Evolutionary conservation across 2,888 invertebrate species (phyloP), one percentile per base, ranked within the genome.

Genomic region (Cabera pusaria): DNA sequence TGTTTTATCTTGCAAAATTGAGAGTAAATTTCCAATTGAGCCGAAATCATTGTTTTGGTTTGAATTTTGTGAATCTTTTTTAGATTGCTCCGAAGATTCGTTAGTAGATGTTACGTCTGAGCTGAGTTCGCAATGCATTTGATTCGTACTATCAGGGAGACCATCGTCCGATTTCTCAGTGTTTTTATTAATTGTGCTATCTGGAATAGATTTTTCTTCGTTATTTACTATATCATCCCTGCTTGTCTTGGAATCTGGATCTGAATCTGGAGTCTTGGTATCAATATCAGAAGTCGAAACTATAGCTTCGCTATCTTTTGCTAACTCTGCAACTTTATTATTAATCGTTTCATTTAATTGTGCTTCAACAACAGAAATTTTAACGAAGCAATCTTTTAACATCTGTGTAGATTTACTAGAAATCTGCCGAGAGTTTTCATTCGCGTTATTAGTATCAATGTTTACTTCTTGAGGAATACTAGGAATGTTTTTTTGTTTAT

Each of bases 1-100:
- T 1, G 81, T 68, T 59, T 90, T 90, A 51, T 87, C 77, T 66
- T 87, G 72, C 45, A 90, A 64, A 29, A 90, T 70, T 14, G 81
- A 81, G 19, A 81, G 48, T 32, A 84, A 56, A 56, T 60, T 82
- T 18, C 67, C 78, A 35, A 86, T 62, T n/a, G 76, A 67, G 66
- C 56, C 12, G 60, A 54, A 42, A 9, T 44, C 35, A 17, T 69
- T 62, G 49, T 58, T 61, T 7, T 41, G 47, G 3, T 56, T 47
- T 8, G 59, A 39, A 16, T 12, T 36, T 22, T 31, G 31, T 3
- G 22, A 9, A 6, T 35, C 35, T 18, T 21, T 35, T 21, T 31
- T 35, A 42, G 28, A 46, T n/a, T 54, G 19, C 25, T 63, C 60
- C 9, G 33, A 4, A 10, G 41, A 14, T 5, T 37, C 35, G 11